phyloP scores from a whole-genome alignment of 2,888 invertebrate species.

The Scelioninae gen. 1 region DNA sequence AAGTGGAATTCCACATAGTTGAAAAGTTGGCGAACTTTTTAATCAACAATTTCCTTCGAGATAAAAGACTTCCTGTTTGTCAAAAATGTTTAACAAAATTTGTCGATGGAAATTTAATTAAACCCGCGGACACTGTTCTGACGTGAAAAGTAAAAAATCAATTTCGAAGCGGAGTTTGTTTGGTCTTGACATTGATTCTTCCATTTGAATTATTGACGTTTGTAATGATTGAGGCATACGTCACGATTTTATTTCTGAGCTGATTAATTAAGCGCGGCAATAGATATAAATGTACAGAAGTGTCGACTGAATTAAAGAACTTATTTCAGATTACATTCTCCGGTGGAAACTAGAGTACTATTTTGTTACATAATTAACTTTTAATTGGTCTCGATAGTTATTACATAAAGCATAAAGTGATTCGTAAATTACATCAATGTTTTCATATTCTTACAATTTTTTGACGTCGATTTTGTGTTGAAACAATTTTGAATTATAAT shows the following conservation, averaged over 20 bases:
- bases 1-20: conserved; percentile 31
- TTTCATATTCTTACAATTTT: neutral
- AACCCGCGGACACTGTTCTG: neutral
- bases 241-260: conserved; percentile 31
- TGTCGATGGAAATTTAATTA: neutral
- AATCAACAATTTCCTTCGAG: conserved; percentile 21
- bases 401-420: neutral
- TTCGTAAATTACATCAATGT: neutral
- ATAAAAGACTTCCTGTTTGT: conserved; percentile 4
- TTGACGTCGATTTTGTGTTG: neutral
- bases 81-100: conserved; percentile 20
- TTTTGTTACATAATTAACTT: neutral
- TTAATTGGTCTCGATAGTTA: neutral
- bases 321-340: neutral
- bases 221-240: conserved; percentile 17
- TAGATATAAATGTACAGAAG: conserved; percentile 31
- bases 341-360: neutral
- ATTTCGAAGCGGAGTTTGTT: conserved; percentile 7
- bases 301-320: neutral
- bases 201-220: conserved; percentile 15
- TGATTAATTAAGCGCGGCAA: conserved; percentile 31
- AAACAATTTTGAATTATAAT: too few species aligned
- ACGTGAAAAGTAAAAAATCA: neutral
- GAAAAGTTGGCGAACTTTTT: conserved; percentile 15
- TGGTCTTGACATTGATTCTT: conserved; percentile 19